These are phyloP conservation scores for Rhynchomys soricoides DNA, from an alignment of 2,113 vertebrate genomes.

Conservation along the genomic window DNA sequence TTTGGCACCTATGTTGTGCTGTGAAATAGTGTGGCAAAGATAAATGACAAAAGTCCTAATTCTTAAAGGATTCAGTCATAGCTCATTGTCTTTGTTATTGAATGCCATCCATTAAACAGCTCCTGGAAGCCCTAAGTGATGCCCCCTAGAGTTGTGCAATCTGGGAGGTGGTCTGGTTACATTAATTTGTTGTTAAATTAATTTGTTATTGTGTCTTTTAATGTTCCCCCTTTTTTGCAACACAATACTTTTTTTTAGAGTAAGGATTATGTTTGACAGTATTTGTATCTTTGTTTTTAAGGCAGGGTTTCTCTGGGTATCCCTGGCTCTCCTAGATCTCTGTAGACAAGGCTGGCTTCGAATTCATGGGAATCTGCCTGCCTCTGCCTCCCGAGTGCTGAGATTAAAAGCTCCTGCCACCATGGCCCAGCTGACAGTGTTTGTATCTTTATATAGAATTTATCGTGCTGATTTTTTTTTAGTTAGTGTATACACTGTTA, in stretches of 20 bases:
- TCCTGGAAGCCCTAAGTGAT: background rate
- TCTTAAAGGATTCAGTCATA: background rate
- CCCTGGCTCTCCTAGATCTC: background rate
- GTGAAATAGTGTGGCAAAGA: background rate
- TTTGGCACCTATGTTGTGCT: background rate
- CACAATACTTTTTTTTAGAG: conserved; percentile 8
- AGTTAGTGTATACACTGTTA: conserved; percentile 43
- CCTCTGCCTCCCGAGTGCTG: background rate
- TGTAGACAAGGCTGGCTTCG: background rate
- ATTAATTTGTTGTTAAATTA: conserved; percentile 5
- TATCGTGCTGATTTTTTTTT: conserved; percentile 50
- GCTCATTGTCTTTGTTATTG: background rate
- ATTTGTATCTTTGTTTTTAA: background rate
- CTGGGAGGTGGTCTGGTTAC: background rate
- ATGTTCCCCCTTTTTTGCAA: background rate
- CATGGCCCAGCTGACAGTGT: background rate
- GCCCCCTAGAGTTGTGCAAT: background rate
- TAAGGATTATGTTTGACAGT: conserved; percentile 41
- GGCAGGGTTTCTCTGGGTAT: background rate
- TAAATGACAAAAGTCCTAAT: background rate
- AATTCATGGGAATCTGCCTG: background rate
- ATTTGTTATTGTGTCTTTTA: background rate
- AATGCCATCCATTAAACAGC: background rate
- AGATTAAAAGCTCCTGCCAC: background rate
- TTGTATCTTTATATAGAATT: conserved; percentile 27